Percentiles rank a stretch among this genome's conserved stretches.
Conservation (phyloP, 1,140 invertebrate genomes). For the Philopotamus ludificatus region DNA sequence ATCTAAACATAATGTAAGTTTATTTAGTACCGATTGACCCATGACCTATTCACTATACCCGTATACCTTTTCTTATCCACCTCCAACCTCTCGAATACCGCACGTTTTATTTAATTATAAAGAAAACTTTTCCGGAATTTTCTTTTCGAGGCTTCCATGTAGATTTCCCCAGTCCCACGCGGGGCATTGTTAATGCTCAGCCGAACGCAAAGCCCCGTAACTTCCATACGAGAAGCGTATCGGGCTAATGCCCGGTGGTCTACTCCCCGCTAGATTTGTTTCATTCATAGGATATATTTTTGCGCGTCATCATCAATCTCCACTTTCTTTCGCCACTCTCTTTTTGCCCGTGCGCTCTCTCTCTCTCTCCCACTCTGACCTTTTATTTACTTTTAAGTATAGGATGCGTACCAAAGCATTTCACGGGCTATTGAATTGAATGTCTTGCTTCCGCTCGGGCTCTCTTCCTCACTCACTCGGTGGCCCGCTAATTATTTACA, state of each 20-base stretch:
- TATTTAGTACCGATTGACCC: too few relatives aligned
- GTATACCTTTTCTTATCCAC: too few relatives aligned
- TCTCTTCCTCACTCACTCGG: constrained; percentile 5
- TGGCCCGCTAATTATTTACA: constrained; percentile 25
- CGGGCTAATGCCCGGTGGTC: constrained; percentile 13
- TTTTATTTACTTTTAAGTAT: constrained; percentile 36
- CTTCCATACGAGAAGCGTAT: neutral
- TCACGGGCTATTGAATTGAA: constrained; percentile 35
- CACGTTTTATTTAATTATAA: too few relatives aligned
- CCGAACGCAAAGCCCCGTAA: constrained; percentile 1
- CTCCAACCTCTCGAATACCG: too few relatives aligned
- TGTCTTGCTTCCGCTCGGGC: constrained; percentile 26
- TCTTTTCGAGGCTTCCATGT: neutral
- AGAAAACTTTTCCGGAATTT: neutral
- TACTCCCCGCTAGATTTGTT: constrained; percentile 2
- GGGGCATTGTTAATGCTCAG: constrained; percentile 21
- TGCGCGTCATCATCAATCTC: constrained; percentile 27
- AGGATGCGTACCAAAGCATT: constrained; percentile 29
- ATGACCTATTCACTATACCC: too few relatives aligned
- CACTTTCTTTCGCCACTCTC: constrained; percentile 23
- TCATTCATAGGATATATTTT: constrained; percentile 31
- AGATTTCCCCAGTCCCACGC: constrained; percentile 3
- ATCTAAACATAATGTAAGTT: too few relatives aligned
- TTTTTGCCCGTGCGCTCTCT: constrained; percentile 4
- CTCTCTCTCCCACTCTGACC: constrained; percentile 13